Evolutionary conservation across 2,888 invertebrate genomes (phyloP), one percentile per base, ranked within the genome.

Genomic region (Ophonus ardosiacus): DNA sequence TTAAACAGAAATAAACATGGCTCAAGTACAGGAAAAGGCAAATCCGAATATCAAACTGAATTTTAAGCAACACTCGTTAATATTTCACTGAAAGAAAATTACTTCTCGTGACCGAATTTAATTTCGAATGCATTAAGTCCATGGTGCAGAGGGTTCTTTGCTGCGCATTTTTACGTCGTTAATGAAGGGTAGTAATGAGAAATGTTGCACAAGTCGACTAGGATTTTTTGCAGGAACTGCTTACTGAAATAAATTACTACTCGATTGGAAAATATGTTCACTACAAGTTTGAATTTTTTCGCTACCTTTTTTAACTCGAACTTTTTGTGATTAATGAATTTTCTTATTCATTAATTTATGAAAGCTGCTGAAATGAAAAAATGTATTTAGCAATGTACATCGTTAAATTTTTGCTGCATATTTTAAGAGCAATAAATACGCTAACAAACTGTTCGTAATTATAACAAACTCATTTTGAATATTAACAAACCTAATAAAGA

Each of bases 61-160:
- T 65, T 65, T 81, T 81, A 65, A 65, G 24, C 43, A 81, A 81
- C 65, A 79, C 57, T 65, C 68, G 24, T 81, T 83, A 24, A 74
- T 83, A 83, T 83, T 83, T 56, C 61, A 51, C 74, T 7, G 57
- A 83, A 74, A 74, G 74, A 74, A 83, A 83, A 83, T 83, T 83
- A 83, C 74, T 83, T 83, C 40, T 40, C 83, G 76, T 83, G 83
- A 83, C 83, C 76, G 59, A 83, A 83, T 83, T 81, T 83, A 83
- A 83, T 83, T 83, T 43, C 76, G 59, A 57, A 82, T 71, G 74
- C 71, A 82, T 71, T 74, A 82, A 81, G 38, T 79, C 31, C 43
- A 31, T 10, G 43, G 10, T 43, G 51, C 43, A 74, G 38, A 18
- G 51, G 71, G 18, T 51, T 68, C 56, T 21, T 57, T 78, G 74